phyloP scores from a whole-genome alignment of 2,797 vertebrate species.

The Corythornis leucogaster region DNA sequence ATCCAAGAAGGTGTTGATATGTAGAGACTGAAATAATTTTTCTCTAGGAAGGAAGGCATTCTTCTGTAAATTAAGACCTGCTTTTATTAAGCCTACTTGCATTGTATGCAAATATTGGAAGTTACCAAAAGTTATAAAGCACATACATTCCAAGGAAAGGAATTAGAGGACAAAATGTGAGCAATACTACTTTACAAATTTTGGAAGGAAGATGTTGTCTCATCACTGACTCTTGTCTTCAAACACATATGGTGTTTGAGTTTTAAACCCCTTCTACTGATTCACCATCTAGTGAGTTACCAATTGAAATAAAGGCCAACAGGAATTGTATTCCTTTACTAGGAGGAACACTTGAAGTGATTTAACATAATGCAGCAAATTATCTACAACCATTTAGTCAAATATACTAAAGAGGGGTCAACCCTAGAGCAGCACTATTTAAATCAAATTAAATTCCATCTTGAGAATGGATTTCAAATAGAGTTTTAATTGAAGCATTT shows the following conservation, averaged over 20 bases:
- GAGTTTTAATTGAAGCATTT: slow-evolving; percentile 49
- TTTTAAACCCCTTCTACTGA: slow-evolving; percentile 8
- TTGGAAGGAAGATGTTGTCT: neutral
- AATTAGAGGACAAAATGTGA: neutral
- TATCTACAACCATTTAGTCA: slow-evolving; percentile 52
- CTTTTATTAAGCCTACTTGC: neutral
- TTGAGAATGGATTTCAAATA: slow-evolving; percentile 50
- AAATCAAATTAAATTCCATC: slow-evolving; percentile 47
- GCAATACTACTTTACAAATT: neutral
- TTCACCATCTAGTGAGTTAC: neutral
- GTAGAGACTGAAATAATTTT: neutral
- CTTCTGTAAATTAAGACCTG: neutral
- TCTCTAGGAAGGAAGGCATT: neutral
- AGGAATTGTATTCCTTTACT: slow-evolving; percentile 24
- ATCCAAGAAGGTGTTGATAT: neutral
- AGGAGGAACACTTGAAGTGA: slow-evolving; percentile 6
- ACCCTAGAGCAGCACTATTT: slow-evolving; percentile 30
- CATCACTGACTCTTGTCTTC: neutral
- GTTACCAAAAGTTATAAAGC: neutral
- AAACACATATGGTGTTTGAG: neutral
- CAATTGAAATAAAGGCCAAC: slow-evolving; percentile 36
- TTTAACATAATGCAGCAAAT: slow-evolving; percentile 57
- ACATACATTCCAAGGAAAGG: neutral
- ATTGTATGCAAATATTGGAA: neutral
- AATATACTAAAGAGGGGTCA: slow-evolving; percentile 29